Percentiles rank a stretch among this genome's conserved stretches.
Conservation (phyloP, 2,888 invertebrate genomes). For the Pseudococcus viburni region DNA sequence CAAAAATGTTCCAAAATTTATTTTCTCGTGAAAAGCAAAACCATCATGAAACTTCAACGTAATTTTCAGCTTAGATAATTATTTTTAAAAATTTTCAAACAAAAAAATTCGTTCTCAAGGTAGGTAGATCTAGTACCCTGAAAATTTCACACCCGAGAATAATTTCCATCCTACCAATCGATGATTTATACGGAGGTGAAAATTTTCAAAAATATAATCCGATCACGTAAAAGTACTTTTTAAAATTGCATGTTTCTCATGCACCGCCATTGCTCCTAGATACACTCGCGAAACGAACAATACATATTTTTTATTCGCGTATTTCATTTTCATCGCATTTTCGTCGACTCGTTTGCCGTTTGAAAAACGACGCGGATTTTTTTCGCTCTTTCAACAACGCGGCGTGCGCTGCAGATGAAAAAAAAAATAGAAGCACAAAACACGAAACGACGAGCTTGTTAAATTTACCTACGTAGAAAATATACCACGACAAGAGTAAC, state of each 20-base stretch:
- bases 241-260: background rate
- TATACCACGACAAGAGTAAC: background rate
- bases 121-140: too few relatives aligned
- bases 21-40: too few relatives aligned
- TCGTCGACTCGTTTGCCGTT: background rate
- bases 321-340: constrained; percentile 25
- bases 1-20: too few relatives aligned
- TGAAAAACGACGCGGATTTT: constrained; percentile 3
- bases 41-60: too few relatives aligned
- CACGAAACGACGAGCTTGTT: constrained; percentile 30
- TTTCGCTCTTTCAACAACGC: background rate
- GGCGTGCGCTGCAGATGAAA: background rate
- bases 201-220: too few relatives aligned
- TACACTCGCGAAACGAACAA: too few relatives aligned
- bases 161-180: too few relatives aligned
- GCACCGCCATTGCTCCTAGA: background rate
- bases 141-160: too few relatives aligned
- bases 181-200: too few relatives aligned
- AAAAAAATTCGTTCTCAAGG: too few relatives aligned
- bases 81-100: too few relatives aligned
- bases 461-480: background rate
- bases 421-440: background rate
- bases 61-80: too few relatives aligned
- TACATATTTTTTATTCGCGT: background rate
- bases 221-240: background rate